A percentile compares a stretch with the other conserved stretches of the same genome.
These are phyloP conservation scores for Tryphoninae sp. DNA, from an alignment of 2,888 invertebrate genomes.

Conservation along the genomic window DNA sequence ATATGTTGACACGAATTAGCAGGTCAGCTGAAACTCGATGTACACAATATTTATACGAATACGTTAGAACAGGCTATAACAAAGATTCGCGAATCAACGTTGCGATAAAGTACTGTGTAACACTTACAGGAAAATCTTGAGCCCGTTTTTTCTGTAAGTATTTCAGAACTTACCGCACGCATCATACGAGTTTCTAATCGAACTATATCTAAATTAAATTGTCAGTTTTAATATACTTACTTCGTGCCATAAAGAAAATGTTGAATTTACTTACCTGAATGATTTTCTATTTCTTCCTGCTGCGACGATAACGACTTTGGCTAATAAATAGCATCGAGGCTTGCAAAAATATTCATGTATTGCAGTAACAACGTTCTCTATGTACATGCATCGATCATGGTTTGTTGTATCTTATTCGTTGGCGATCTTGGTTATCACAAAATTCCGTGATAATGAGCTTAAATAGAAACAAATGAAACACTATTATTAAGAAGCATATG, in stretches of 20 bases:
- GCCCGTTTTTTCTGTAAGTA: slow-evolving; percentile 15
- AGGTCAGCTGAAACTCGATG: slow-evolving; percentile 47
- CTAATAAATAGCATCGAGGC: not conserved
- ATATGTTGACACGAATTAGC: slow-evolving; percentile 26
- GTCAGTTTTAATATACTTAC: slow-evolving; percentile 52
- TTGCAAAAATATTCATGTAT: slow-evolving; percentile 57
- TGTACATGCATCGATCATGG: slow-evolving; percentile 81
- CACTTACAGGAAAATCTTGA: not conserved
- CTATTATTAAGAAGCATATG: slow-evolving; percentile 92
- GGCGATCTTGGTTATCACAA: slow-evolving; percentile 88
- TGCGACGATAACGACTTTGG: not conserved
- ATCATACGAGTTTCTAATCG: slow-evolving; percentile 21
- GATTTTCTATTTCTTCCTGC: not conserved
- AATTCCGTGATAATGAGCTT: slow-evolving; percentile 96
- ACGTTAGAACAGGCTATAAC: slow-evolving; percentile 43
- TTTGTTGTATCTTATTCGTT: slow-evolving; percentile 88
- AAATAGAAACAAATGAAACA: slow-evolving; percentile 96
- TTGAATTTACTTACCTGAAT: slow-evolving; percentile 27
- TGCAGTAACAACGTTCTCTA: slow-evolving; percentile 53
- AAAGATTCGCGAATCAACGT: slow-evolving; percentile 2
- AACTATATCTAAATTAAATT: slow-evolving; percentile 31
- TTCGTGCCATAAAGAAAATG: slow-evolving; percentile 24
- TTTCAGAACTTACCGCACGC: not conserved
- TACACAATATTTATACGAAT: slow-evolving; percentile 62
- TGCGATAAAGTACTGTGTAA: slow-evolving; percentile 10